These are phyloP conservation scores for Mellivora capensis DNA, from an alignment of 2,113 vertebrate species.

Conservation along the genomic window DNA sequence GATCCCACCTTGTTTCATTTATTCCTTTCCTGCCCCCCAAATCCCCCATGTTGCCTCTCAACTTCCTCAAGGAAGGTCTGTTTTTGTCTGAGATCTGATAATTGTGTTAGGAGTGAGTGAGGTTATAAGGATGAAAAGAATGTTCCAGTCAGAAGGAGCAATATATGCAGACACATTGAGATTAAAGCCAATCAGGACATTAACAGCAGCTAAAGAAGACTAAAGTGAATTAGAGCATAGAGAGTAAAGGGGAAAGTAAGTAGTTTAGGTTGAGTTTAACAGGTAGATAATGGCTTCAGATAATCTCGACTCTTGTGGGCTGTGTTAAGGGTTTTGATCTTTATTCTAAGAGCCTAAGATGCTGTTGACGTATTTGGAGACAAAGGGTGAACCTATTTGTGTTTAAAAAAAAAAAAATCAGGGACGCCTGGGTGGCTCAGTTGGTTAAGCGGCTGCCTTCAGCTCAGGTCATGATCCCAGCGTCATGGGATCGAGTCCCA, in stretches of 20 bases:
- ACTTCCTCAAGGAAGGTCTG: neutral
- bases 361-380: neutral
- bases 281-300: neutral
- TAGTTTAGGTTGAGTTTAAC: neutral
- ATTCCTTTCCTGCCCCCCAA: too few species aligned
- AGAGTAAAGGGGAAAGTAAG: neutral
- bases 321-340: neutral
- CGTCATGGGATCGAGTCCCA: too few species aligned
- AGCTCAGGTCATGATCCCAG: too few species aligned
- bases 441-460: too few species aligned
- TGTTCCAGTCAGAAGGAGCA: neutral
- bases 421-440: too few species aligned
- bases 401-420: neutral
- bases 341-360: neutral
- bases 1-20: too few species aligned
- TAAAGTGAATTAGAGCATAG: neutral
- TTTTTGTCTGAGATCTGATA: neutral
- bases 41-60: too few species aligned
- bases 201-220: neutral
- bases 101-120: neutral
- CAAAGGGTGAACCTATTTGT: neutral
- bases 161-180: neutral
- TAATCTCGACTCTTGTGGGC: neutral
- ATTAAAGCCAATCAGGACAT: neutral
- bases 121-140: neutral